These are phyloP conservation scores for Tokudaia muenninki DNA, from an alignment of 2,797 vertebrate genomes.

Conservation along the genomic window DNA sequence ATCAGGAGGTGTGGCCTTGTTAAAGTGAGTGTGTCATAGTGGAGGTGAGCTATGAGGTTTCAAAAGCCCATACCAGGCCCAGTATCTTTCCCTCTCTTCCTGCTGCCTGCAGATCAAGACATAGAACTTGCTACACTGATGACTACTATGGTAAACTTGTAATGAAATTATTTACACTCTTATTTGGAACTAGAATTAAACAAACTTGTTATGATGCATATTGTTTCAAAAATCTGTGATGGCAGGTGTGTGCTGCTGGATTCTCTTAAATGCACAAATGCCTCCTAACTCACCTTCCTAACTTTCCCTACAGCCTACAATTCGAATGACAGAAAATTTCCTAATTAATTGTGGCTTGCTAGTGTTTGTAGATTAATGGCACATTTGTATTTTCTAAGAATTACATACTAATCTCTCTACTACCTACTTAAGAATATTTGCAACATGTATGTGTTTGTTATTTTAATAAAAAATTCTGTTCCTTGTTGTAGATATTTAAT, in stretches of 20 bases:
- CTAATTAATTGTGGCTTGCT: background rate
- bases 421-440: background rate
- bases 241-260: background rate
- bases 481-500: slow-evolving; percentile 43
- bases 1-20: background rate
- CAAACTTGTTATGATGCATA: background rate
- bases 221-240: background rate
- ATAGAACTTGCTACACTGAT: background rate
- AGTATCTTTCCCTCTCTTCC: no score
- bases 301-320: background rate
- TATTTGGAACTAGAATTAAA: background rate
- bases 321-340: slow-evolving; percentile 16
- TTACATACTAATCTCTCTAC: background rate
- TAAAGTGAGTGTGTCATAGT: background rate
- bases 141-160: background rate
- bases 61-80: background rate
- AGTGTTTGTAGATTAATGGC: background rate
- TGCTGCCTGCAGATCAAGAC: background rate
- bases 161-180: background rate
- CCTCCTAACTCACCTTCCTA: background rate
- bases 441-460: slow-evolving; percentile 1
- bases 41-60: background rate
- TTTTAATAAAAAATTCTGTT: slow-evolving; percentile 45
- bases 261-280: background rate
- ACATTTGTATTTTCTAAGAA: background rate